A percentile compares a stretch with the other conserved stretches of the same genome.
Conservation (phyloP, 2,888 invertebrate species). For the Lysandra coridon region DNA sequence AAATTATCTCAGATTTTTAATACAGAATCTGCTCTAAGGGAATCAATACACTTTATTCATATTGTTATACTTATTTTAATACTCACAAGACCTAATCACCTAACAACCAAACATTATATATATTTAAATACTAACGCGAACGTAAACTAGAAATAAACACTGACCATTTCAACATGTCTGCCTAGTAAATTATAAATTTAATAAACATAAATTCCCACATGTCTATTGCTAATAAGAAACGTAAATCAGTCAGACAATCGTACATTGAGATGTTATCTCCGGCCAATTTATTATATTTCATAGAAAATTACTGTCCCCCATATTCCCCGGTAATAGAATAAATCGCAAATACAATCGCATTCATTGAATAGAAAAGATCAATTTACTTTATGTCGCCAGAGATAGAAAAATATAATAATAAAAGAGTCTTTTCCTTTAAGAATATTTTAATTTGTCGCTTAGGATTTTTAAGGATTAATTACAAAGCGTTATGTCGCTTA, state of each 20-base stretch:
- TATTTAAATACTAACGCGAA: not conserved
- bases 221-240: constrained; percentile 17
- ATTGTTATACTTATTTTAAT: not conserved
- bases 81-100: not conserved
- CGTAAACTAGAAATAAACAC: not conserved
- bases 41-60: not conserved
- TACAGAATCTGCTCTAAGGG: not conserved
- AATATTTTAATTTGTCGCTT: not conserved
- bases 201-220: not conserved
- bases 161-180: not conserved
- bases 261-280: constrained; percentile 68
- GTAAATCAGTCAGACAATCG: constrained; percentile 35
- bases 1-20: not conserved
- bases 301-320: constrained; percentile 48
- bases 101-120: too few species aligned
- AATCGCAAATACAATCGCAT: constrained; percentile 57
- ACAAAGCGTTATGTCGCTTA: not conserved
- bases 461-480: not conserved
- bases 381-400: constrained; percentile 51
- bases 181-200: not conserved
- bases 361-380: constrained; percentile 70
- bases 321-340: constrained; percentile 65
- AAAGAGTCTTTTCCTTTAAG: not conserved
- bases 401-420: not conserved
- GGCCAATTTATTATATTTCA: constrained; percentile 33